Evolutionary conservation across 2,113 vertebrate genomes (phyloP), one percentile per base, ranked within the genome.

Genomic region (Oreocharis arfaki): DNA sequence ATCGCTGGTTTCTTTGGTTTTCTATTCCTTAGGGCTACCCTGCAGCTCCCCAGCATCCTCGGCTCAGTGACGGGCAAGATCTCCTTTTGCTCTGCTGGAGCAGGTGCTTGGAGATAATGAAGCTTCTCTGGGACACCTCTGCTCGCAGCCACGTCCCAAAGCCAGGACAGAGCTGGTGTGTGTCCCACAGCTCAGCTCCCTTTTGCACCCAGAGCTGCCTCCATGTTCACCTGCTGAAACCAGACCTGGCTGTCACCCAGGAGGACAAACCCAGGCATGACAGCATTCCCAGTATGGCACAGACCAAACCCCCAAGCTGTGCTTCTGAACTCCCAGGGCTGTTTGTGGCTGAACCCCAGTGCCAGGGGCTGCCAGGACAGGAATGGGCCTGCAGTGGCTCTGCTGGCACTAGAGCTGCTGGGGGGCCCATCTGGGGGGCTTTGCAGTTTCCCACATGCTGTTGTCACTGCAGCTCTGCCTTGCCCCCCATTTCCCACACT

Each of bases 251-350:
- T 59, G 55, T 19, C 27, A 57, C 37, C 8, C 6, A 6, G 39
- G 60, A 53, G 21, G 23, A 39, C 75, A 88, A 37, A 79, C 68
- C 79, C 79, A 26, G 91, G 57, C 83, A 76, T 0, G 7, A 23
- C 7, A 2, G 8, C 0, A 0, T 22, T 87, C 56, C 59, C 2
- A 21, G 30, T 52, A 59, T 1, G 3, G 35, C 5, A 3, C 0
- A 2, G 33, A 57, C 65, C 33, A 59, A 33, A 44, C 30, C 50
- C 35, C 18, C 26, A 1, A 5, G 19, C 75, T 32, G 59, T 1
- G 6, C 47, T 49, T 46, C 5, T 1, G 16, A 68, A 11, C 2
- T 10, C 23, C 14, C 0, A 0, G 0, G 16, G 47, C 65, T 44
- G 18, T 39, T 65, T 23, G 60, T 4, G 11, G 37, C 46, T 3